phyloP scores from a whole-genome alignment of 2,113 vertebrate genomes.

The Trichechus manatus region DNA sequence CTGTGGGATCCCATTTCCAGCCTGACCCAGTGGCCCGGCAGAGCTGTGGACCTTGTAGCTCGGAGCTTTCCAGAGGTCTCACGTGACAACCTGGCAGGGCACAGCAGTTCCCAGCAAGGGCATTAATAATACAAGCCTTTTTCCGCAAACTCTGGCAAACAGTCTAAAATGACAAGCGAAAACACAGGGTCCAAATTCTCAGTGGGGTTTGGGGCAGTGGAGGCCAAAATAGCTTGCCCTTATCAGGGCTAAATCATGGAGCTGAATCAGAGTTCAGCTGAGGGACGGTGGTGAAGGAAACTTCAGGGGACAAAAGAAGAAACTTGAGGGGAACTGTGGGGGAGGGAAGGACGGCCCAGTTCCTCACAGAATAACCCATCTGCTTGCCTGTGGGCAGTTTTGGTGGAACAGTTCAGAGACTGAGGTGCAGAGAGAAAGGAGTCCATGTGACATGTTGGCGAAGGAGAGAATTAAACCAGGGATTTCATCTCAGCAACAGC shows the following conservation, averaged over 20 bases:
- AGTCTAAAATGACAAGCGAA: constrained; percentile 76
- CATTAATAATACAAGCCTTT: constrained; percentile 80
- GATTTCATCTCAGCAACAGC: not conserved
- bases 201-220: not conserved
- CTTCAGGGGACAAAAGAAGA: not conserved
- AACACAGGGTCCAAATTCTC: constrained; percentile 70
- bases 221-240: constrained; percentile 57
- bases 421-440: not conserved
- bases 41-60: not conserved
- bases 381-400: not conserved
- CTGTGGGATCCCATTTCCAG: constrained; percentile 68
- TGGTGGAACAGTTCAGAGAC: not conserved
- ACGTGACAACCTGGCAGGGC: constrained; percentile 75
- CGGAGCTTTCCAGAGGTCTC: constrained; percentile 48
- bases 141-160: constrained; percentile 80
- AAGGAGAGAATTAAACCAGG: not conserved
- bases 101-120: constrained; percentile 63
- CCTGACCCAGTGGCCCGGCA: not conserved
- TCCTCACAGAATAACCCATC: not conserved
- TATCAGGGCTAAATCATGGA: not conserved
- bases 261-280: not conserved
- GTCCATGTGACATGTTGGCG: not conserved
- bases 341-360: not conserved
- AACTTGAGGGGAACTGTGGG: rapidly evolving
- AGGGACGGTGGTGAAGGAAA: not conserved